phyloP scores from a whole-genome alignment of 2,888 invertebrate genomes.

The Volucella inanis region DNA sequence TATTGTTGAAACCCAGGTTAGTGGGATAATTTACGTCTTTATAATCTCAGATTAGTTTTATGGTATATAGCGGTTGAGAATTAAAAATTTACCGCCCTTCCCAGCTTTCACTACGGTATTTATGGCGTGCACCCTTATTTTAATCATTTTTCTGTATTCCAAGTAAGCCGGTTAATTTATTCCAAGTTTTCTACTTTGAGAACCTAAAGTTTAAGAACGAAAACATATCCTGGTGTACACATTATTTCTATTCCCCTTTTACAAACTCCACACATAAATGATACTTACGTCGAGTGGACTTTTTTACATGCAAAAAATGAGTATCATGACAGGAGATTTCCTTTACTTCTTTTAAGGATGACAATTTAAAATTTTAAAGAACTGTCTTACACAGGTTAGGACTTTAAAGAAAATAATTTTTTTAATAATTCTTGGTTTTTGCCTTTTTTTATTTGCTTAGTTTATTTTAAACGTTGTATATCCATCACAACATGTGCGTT shows the following conservation, averaged over 20 bases:
- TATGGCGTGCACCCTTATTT: not conserved
- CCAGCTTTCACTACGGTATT: not conserved
- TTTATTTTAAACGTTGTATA: slow-evolving; percentile 16
- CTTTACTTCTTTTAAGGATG: slow-evolving; percentile 40
- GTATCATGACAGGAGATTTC: slow-evolving; percentile 26
- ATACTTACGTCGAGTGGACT: slow-evolving; percentile 3
- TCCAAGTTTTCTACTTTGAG: slow-evolving; percentile 19
- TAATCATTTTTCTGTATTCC: slow-evolving; percentile 17
- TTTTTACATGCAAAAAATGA: slow-evolving; percentile 14
- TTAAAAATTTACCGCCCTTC: no score
- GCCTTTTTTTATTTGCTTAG: not conserved
- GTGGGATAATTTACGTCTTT: no score
- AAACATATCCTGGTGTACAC: slow-evolving; percentile 1
- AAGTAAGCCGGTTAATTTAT: slow-evolving; percentile 13
- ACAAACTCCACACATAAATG: slow-evolving; percentile 18
- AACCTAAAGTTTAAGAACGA: slow-evolving; percentile 5
- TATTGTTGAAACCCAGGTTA: no score
- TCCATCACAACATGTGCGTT: slow-evolving; percentile 48
- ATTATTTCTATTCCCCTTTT: not conserved
- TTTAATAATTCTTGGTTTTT: slow-evolving; percentile 50
- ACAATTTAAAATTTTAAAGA: slow-evolving; percentile 40
- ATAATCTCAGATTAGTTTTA: no score
- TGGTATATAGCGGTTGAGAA: no score
- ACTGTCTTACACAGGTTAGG: slow-evolving; percentile 27
- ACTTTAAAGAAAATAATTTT: slow-evolving; percentile 66